Evolutionary conservation across 2,113 vertebrate species (phyloP).

Genomic region (Peromyscus polionotus): DNA sequence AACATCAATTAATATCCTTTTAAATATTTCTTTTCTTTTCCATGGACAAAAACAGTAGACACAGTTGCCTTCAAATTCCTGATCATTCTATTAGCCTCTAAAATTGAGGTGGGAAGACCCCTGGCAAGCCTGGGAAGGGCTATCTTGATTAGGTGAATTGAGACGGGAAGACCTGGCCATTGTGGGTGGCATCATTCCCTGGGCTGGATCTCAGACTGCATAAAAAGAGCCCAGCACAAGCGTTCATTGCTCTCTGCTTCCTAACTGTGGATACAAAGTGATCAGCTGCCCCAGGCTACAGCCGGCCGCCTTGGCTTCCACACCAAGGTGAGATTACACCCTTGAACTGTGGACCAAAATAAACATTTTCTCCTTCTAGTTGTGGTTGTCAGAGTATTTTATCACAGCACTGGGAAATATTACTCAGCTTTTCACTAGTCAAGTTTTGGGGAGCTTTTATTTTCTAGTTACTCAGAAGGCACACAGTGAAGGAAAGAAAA

Average conservation of each 20-base stretch:
- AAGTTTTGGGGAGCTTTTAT: neutral
- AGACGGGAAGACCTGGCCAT: neutral
- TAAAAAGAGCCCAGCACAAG: neutral
- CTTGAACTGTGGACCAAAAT: neutral
- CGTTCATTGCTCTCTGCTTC: neutral
- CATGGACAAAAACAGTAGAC: neutral
- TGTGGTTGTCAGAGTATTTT: neutral
- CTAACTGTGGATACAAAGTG: too few relatives aligned
- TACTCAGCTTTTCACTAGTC: neutral
- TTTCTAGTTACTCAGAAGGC: neutral
- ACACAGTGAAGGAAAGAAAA: constrained; percentile 25
- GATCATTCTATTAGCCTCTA: neutral
- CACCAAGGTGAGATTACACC: neutral
- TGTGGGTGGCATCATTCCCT: too few relatives aligned
- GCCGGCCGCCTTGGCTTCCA: accelerated
- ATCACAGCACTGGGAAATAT: neutral
- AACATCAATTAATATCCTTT: neutral
- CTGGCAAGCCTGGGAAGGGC: neutral
- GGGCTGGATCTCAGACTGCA: neutral
- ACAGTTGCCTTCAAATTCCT: neutral
- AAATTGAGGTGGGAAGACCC: neutral
- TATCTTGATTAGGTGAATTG: neutral
- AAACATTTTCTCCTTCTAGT: neutral
- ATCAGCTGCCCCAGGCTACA: neutral
- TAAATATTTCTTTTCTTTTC: neutral